phyloP scores from a whole-genome alignment of 2,888 invertebrate genomes.

The Leucoptera coffeella region DNA sequence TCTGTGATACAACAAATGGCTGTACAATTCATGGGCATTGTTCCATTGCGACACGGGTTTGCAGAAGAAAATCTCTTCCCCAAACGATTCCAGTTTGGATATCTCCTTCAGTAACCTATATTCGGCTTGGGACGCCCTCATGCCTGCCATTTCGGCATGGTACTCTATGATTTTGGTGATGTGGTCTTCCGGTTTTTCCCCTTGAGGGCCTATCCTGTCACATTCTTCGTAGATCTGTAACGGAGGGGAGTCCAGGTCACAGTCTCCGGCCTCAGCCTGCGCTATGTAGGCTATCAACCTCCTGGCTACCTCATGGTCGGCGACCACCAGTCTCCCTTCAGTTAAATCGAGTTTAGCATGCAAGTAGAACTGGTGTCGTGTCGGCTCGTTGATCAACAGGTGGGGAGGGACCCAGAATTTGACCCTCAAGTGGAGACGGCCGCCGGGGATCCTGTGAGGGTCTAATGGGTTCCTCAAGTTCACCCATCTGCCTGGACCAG shows the following conservation, averaged over 20 bases:
- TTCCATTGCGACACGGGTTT: constrained; percentile 52
- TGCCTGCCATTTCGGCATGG: constrained; percentile 56
- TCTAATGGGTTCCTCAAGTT: constrained; percentile 79
- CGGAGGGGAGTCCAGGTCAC: constrained; percentile 55
- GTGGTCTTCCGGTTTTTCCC: constrained; percentile 57
- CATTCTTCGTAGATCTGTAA: constrained; percentile 58
- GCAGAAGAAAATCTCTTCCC: constrained; percentile 77
- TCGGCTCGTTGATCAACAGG: constrained; percentile 75
- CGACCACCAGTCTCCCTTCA: constrained; percentile 66
- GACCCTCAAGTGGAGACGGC: constrained; percentile 66
- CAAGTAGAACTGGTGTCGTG: constrained; percentile 81
- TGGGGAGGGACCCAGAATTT: constrained; percentile 93
- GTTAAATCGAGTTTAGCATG: constrained; percentile 73
- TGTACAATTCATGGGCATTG: constrained; percentile 71
- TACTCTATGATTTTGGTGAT: constrained; percentile 57
- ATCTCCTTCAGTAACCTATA: constrained; percentile 80
- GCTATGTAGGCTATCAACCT: constrained; percentile 72
- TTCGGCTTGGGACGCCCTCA: constrained; percentile 72
- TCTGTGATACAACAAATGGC: constrained; percentile 60
- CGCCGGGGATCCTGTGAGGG: constrained; percentile 61
- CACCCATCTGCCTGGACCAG: constrained; percentile 76
- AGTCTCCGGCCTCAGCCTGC: constrained; percentile 68
- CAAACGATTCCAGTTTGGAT: constrained; percentile 73
- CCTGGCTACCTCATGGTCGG: constrained; percentile 63
- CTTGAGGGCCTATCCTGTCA: constrained; percentile 55